Evolutionary conservation across 1,140 invertebrate genomes (phyloP).

Genomic region (Hyles vespertilio): DNA sequence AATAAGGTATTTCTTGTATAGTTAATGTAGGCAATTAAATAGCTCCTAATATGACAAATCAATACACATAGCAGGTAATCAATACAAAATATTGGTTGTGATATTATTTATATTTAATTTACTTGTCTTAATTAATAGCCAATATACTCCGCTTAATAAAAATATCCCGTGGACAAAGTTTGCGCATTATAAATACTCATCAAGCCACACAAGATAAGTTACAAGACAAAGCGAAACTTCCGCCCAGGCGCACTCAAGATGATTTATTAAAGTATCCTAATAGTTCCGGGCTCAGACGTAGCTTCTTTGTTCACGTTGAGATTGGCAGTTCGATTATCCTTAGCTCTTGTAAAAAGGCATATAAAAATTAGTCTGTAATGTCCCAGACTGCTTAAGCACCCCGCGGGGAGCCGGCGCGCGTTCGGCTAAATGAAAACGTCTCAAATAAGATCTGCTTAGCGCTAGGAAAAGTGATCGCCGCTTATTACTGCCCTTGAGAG

Average conservation of each 20-base stretch:
- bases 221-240: conserved; percentile 6
- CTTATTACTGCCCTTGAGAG: conserved; percentile 21
- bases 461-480: conserved; percentile 50
- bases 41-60: no score
- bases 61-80: no score
- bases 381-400: conserved; percentile 65
- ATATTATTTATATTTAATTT: no score
- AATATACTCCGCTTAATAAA: no score
- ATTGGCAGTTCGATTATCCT: conserved; percentile 73
- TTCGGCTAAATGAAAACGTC: conserved; percentile 58
- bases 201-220: no score
- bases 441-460: conserved; percentile 49
- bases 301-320: conserved; percentile 54
- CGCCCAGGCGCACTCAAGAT: conserved; percentile 17
- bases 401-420: conserved; percentile 48
- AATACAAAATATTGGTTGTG: no score
- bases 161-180: no score
- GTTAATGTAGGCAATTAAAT: no score
- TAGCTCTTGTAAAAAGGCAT: conserved; percentile 57
- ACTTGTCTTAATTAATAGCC: no score
- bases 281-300: conserved; percentile 36
- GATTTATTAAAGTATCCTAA: conserved; percentile 49
- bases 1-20: no score
- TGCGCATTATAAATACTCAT: no score
- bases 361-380: conserved; percentile 68